Evolutionary conservation across 2,113 vertebrate genomes (phyloP).

Genomic region (Eptatretus burgeri): DNA sequence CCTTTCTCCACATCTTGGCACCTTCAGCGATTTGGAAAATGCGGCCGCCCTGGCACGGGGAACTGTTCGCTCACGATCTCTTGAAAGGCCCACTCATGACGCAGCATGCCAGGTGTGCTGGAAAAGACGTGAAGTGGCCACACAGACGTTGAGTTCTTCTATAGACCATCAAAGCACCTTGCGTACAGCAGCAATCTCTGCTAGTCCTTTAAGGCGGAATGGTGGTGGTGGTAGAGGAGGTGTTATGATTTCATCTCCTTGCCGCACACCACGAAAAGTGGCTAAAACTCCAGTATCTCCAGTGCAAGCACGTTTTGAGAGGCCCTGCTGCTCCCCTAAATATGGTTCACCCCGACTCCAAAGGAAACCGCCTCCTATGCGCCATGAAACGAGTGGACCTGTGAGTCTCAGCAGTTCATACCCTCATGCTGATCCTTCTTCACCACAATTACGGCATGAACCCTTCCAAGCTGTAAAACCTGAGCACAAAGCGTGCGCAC

Average conservation of each 20-base stretch:
- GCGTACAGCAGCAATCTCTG: conserved; percentile 15
- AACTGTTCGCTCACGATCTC: conserved; percentile 67
- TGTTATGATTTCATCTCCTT: conserved; percentile 28
- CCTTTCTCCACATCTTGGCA: conserved; percentile 37
- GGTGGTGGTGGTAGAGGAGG: conserved; percentile 19
- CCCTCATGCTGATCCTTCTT: too few relatives aligned
- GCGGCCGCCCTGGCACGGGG: conserved; percentile 26
- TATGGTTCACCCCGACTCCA: conserved; percentile 78
- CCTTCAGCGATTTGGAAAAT: conserved; percentile 59
- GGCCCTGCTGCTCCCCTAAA: conserved; percentile 80
- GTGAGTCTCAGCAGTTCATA: too few relatives aligned
- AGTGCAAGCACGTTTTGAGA: conserved; percentile 57
- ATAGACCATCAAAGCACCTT: conserved; percentile 68
- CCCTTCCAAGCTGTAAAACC: too few relatives aligned
- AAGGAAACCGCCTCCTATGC: conserved; percentile 23
- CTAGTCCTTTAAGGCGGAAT: too few relatives aligned
- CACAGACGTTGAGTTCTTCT: conserved; percentile 43
- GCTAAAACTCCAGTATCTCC: conserved; percentile 80
- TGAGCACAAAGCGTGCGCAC: too few relatives aligned
- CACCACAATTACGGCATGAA: too few relatives aligned
- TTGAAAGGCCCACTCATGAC: conserved; percentile 68
- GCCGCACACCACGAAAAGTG: conserved; percentile 36
- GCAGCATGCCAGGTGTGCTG: conserved; percentile 37
- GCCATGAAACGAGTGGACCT: too few relatives aligned
- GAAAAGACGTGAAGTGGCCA: conserved; percentile 28